Percentiles rank a stretch among this genome's conserved stretches.
These are phyloP conservation scores for Bufo gargarizans DNA, from an alignment of 2,113 vertebrate genomes.

Conservation along the genomic window DNA sequence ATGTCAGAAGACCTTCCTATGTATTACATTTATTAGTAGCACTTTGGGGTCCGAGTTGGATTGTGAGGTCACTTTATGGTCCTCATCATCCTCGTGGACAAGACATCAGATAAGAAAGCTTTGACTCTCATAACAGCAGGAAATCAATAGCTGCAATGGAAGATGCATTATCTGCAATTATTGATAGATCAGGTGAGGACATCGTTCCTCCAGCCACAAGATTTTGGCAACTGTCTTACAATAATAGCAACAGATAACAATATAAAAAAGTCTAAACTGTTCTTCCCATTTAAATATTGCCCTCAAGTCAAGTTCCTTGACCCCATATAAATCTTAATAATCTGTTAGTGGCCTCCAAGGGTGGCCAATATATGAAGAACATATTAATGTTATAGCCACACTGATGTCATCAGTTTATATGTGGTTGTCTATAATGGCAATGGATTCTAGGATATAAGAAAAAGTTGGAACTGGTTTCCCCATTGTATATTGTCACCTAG, in stretches of 20 bases:
- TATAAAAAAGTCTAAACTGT: too few species aligned
- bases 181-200: neutral
- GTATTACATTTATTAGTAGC: neutral
- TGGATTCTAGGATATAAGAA: neutral
- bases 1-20: neutral
- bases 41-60: neutral
- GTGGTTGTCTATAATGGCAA: neutral
- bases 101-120: neutral
- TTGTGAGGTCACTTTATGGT: neutral
- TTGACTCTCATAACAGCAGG: neutral
- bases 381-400: too few species aligned
- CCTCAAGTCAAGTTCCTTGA: too few species aligned
- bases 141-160: neutral
- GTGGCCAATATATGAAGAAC: too few species aligned
- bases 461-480: neutral
- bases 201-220: neutral
- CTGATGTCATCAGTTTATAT: too few species aligned
- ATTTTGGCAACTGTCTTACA: neutral
- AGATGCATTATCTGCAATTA: neutral
- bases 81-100: neutral
- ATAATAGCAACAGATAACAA: too few species aligned
- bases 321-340: too few species aligned
- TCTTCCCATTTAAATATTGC: too few species aligned
- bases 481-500: neutral
- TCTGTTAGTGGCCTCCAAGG: too few species aligned